phyloP scores from a whole-genome alignment of 2,888 invertebrate species.

The Habroteleia sp. region DNA sequence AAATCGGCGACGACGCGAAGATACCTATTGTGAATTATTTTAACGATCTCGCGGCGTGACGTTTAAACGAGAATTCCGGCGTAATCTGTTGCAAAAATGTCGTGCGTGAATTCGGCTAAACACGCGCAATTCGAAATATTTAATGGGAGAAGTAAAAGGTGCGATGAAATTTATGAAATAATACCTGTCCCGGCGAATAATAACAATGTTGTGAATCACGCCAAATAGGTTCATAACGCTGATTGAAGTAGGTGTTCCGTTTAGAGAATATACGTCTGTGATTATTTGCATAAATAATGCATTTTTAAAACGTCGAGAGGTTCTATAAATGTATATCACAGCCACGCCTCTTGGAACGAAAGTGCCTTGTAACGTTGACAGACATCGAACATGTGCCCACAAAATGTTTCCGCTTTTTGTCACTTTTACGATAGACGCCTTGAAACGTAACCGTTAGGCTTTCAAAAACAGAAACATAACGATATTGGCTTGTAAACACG shows the following conservation, averaged over 20 bases:
- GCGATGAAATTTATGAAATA: slow-evolving; percentile 51
- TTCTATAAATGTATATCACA: slow-evolving; percentile 63
- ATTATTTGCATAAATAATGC: slow-evolving; percentile 62
- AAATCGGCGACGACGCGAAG: no score
- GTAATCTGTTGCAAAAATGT: slow-evolving; percentile 8
- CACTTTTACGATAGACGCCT: slow-evolving; percentile 72
- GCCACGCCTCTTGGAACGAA: slow-evolving; percentile 61
- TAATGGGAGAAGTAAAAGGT: slow-evolving; percentile 14
- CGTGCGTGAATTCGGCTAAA: background rate
- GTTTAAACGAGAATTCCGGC: background rate
- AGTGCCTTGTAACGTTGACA: slow-evolving; percentile 72
- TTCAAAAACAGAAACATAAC: slow-evolving; percentile 65
- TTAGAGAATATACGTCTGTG: slow-evolving; percentile 50
- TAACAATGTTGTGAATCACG: slow-evolving; percentile 57
- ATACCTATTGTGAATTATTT: no score
- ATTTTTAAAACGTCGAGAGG: slow-evolving; percentile 63
- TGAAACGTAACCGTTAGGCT: slow-evolving; percentile 74
- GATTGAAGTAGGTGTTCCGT: slow-evolving; percentile 55
- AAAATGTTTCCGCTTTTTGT: slow-evolving; percentile 75
- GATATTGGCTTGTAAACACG: slow-evolving; percentile 69
- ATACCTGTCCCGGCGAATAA: slow-evolving; percentile 36
- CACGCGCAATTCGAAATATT: slow-evolving; percentile 27
- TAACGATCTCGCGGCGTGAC: background rate
- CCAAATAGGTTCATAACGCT: slow-evolving; percentile 41
- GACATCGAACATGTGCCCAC: slow-evolving; percentile 75